Conservation (phyloP, 2,797 vertebrate genomes). For the Siniperca scherzeri region DNA sequence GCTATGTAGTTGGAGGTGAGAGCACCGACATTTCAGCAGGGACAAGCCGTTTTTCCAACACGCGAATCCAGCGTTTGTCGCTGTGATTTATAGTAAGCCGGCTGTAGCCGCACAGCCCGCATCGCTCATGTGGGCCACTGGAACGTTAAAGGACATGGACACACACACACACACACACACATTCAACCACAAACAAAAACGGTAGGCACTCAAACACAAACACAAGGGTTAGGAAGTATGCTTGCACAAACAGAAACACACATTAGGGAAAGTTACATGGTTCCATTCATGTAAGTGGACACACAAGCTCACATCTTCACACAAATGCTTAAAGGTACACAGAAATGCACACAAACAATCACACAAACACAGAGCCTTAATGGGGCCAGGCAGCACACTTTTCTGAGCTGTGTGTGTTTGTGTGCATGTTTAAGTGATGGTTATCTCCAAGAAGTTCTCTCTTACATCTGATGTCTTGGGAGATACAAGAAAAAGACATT, state of each 20-base stretch:
- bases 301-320: not conserved
- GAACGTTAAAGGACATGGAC: constrained; percentile 65
- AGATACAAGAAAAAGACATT: constrained; percentile 51
- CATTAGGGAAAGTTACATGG: constrained; percentile 8
- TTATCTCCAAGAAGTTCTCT: constrained; percentile 39
- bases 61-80: constrained; percentile 54
- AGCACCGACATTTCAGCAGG: constrained; percentile 61
- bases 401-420: not conserved
- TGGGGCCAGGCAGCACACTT: not conserved
- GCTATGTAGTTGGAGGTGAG: constrained; percentile 64
- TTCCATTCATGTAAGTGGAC: not conserved
- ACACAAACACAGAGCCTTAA: constrained; percentile 1
- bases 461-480: constrained; percentile 53
- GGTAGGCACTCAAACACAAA: not conserved
- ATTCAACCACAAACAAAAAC: not conserved
- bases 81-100: constrained; percentile 75
- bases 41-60: constrained; percentile 56
- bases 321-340: not conserved
- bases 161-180: constrained; percentile 31
- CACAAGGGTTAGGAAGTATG: not conserved
- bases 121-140: constrained; percentile 63
- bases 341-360: not conserved
- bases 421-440: constrained; percentile 12
- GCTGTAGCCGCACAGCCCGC: constrained; percentile 42
- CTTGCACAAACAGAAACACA: constrained; percentile 22